Percentiles rank a stretch among this genome's conserved stretches.
Conservation (phyloP, 2,797 vertebrate species). For the Mallotus villosus region DNA sequence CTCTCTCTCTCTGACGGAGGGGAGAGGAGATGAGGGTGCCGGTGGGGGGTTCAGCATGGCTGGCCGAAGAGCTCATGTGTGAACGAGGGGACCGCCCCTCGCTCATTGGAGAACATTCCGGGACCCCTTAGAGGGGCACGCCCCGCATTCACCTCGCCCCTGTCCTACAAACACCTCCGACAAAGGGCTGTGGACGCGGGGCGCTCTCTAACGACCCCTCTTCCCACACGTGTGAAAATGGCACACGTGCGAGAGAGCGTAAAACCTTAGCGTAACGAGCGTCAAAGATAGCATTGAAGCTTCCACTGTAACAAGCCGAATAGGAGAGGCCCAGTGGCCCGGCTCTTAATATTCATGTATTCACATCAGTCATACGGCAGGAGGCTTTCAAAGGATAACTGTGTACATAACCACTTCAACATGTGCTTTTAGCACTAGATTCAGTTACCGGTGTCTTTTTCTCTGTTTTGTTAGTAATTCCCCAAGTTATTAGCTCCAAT, state of each 20-base stretch:
- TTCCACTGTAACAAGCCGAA: slow-evolving; percentile 2
- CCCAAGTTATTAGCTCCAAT: slow-evolving; percentile 68
- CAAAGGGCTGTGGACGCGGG: slow-evolving; percentile 62
- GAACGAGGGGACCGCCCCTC: slow-evolving; percentile 71
- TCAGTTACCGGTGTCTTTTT: slow-evolving; percentile 33
- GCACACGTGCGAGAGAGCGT: slow-evolving; percentile 3
- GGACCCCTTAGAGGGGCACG: slow-evolving; percentile 31
- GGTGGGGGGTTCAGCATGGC: slow-evolving; percentile 71
- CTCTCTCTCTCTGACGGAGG: slow-evolving; percentile 28
- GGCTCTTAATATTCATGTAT: slow-evolving; percentile 31
- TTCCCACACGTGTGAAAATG: slow-evolving; percentile 41
- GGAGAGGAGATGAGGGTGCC: slow-evolving; percentile 54
- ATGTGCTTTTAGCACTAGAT: slow-evolving; percentile 38
- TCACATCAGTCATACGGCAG: slow-evolving; percentile 10
- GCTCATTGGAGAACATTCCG: slow-evolving; percentile 65
- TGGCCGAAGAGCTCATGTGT: slow-evolving; percentile 76
- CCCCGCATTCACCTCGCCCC: slow-evolving; percentile 42
- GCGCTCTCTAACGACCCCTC: slow-evolving; percentile 55
- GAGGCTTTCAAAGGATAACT: slow-evolving; percentile 41
- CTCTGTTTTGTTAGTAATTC: slow-evolving; percentile 66
- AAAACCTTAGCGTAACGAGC: not conserved
- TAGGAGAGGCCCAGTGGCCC: not conserved
- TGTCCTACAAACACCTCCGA: slow-evolving; percentile 16
- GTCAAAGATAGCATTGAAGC: slow-evolving; percentile 24
- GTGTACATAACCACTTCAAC: slow-evolving; percentile 54